phyloP scores from a whole-genome alignment of 2,797 vertebrate genomes.

The Philypnodon macrostomus region DNA sequence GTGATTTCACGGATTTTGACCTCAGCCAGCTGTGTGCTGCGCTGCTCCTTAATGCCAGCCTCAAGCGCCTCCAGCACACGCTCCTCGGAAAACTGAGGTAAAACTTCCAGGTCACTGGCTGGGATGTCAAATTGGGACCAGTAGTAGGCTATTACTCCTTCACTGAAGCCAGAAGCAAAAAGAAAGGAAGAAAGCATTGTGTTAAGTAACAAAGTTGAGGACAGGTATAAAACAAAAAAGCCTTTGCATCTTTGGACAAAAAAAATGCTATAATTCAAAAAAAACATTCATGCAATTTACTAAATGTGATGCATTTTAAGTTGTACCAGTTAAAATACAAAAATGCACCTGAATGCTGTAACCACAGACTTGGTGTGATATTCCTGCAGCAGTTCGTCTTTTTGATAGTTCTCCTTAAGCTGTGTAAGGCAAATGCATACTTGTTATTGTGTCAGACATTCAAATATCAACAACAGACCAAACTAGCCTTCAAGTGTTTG shows the following conservation, averaged over 20 bases:
- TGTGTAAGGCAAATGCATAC: slow-evolving; percentile 45
- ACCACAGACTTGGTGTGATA: slow-evolving; percentile 70
- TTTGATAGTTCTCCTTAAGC: slow-evolving; percentile 61
- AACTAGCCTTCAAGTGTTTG: slow-evolving; percentile 32
- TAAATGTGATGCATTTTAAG: no score
- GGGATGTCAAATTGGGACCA: slow-evolving; percentile 77
- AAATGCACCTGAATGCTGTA: slow-evolving; percentile 77
- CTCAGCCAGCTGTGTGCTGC: background rate
- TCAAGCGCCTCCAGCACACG: slow-evolving; percentile 62
- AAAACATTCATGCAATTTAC: no score
- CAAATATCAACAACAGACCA: background rate
- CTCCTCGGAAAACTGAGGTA: slow-evolving; percentile 69
- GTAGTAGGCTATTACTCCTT: slow-evolving; percentile 74
- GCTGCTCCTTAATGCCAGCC: slow-evolving; percentile 13
- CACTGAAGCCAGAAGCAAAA: slow-evolving; percentile 51
- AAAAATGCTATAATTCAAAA: no score
- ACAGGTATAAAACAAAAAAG: no score
- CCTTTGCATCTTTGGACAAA: no score
- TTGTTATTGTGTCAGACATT: slow-evolving; percentile 7
- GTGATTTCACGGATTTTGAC: slow-evolving; percentile 65
- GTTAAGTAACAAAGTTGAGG: slow-evolving; percentile 6
- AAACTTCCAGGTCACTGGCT: slow-evolving; percentile 37
- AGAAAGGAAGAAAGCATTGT: background rate
- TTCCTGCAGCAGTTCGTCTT: slow-evolving; percentile 60
- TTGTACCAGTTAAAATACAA: no score